phyloP scores from a whole-genome alignment of 2,888 invertebrate species.

The Phrixothrix hirtus region DNA sequence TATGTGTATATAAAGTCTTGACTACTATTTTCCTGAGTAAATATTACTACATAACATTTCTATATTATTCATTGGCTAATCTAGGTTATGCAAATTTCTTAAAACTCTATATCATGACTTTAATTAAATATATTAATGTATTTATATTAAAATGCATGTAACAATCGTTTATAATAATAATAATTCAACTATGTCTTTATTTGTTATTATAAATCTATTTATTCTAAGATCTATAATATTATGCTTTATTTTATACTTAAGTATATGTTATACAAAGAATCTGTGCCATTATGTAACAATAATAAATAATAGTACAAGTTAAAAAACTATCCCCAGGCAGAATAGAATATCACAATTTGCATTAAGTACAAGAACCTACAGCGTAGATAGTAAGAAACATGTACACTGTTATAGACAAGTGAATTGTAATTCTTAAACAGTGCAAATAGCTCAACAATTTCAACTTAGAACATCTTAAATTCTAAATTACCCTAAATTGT shows the following conservation, averaged over 20 bases:
- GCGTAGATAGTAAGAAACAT: constrained; percentile 28
- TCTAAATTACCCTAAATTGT: too few relatives aligned
- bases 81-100: background rate
- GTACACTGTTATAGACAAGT: constrained; percentile 28
- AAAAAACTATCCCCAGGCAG: constrained; percentile 42
- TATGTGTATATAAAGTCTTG: background rate
- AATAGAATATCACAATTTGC: constrained; percentile 55
- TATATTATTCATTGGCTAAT: background rate
- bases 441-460: too few relatives aligned
- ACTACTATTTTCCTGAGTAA: background rate
- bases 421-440: too few relatives aligned
- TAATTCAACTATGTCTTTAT: background rate
- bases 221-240: constrained; percentile 20
- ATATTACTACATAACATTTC: background rate
- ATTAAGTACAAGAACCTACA: constrained; percentile 49
- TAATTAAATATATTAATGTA: background rate
- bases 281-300: constrained; percentile 26
- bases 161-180: background rate
- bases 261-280: constrained; percentile 27
- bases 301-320: constrained; percentile 26
- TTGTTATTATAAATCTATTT: constrained; percentile 25
- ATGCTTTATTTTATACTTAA: constrained; percentile 12
- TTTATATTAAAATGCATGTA: background rate
- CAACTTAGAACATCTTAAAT: too few relatives aligned
- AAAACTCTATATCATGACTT: background rate